phyloP scores from a whole-genome alignment of 2,797 vertebrate species.

The Diplodus puntazzo region DNA sequence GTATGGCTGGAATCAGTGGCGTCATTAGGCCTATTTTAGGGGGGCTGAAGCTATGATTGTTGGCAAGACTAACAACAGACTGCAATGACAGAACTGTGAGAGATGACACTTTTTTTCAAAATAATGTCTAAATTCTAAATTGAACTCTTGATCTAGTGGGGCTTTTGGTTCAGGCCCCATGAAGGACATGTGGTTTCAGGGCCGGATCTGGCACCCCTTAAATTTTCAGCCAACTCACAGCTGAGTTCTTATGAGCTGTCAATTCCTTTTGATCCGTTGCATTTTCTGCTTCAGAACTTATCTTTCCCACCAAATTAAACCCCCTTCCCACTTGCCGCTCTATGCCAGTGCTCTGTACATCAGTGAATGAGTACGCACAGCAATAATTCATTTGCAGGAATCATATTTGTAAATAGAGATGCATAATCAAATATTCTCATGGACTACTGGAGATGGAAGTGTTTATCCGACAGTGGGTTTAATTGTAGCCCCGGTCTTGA shows the following conservation, averaged over 20 bases:
- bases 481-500: constrained; percentile 51
- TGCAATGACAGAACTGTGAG: constrained; percentile 26
- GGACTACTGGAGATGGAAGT: constrained; percentile 34
- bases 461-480: constrained; percentile 47
- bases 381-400: constrained; percentile 27
- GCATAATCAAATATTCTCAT: constrained; percentile 39
- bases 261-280: constrained; percentile 44
- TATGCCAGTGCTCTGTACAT: background rate
- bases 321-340: constrained; percentile 14
- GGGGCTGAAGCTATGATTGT: constrained; percentile 15
- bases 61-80: constrained; percentile 52
- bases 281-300: constrained; percentile 28
- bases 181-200: background rate
- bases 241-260: constrained; percentile 48
- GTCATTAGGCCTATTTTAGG: no score
- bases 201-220: background rate
- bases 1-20: no score
- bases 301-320: constrained; percentile 40
- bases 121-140: constrained; percentile 35
- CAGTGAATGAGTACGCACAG: constrained; percentile 6
- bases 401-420: constrained; percentile 38
- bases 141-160: constrained; percentile 37
- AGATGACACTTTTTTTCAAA: constrained; percentile 13
- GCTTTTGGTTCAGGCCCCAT: constrained; percentile 19
- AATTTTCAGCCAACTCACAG: constrained; percentile 25